These are phyloP conservation scores for Myxocyprinus asiaticus DNA, from an alignment of 2,113 vertebrate species.

Conservation along the genomic window DNA sequence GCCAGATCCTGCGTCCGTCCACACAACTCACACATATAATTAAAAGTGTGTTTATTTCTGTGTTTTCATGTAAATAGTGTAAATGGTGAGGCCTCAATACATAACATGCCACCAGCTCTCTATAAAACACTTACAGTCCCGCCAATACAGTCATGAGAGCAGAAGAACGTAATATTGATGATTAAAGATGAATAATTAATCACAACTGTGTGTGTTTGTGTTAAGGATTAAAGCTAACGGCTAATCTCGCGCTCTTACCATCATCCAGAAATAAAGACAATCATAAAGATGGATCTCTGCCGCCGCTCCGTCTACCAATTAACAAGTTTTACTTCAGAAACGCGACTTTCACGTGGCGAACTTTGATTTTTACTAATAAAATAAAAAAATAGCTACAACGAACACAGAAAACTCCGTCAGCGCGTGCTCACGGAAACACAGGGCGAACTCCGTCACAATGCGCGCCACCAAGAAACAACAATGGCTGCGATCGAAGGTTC, in stretches of 20 bases:
- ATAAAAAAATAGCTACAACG: slow-evolving; percentile 25
- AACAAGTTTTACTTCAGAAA: neutral
- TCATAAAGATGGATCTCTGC: neutral
- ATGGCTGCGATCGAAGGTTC: neutral
- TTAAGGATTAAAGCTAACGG: slow-evolving; percentile 26
- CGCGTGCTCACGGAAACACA: slow-evolving; percentile 40
- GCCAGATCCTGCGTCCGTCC: too few species aligned
- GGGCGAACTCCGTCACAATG: neutral
- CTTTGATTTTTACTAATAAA: neutral
- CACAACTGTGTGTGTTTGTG: neutral
- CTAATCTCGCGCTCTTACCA: slow-evolving; percentile 43
- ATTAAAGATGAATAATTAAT: neutral
- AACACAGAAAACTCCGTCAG: slow-evolving; percentile 37
- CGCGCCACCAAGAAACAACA: neutral
- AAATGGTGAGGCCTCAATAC: neutral
- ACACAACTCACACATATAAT: neutral
- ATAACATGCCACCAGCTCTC: neutral
- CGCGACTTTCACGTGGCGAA: neutral
- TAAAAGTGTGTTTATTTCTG: neutral
- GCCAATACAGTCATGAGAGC: neutral
- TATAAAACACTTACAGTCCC: neutral
- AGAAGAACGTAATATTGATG: neutral
- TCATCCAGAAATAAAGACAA: slow-evolving; percentile 34
- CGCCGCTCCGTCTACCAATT: neutral
- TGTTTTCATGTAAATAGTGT: neutral